Base-by-base conservation (phyloP, 2,113 vertebrate species). In the Chroicocephalus ridibundus region DNA sequence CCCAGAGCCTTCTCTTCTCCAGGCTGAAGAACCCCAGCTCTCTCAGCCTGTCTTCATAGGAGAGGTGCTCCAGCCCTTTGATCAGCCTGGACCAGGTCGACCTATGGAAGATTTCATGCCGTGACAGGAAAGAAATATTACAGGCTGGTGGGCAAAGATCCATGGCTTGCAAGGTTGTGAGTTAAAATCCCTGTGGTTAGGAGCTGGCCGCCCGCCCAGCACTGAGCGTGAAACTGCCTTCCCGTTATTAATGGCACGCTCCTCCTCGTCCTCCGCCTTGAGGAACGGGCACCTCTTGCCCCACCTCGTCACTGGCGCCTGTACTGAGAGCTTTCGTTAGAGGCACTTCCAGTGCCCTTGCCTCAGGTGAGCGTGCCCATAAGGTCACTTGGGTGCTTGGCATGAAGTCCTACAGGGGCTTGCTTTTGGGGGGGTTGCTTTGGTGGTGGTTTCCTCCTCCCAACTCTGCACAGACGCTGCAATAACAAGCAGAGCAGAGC, bases 401-500 rank as follows among this genome's bases (percentile, higher is more conserved):
- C 31, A 5, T 4, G 24, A 36, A 25, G 21, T 31, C 36, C 78
- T 13, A 1, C 1, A 18, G n/a, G 22, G 44, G 2, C 27, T 86
- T 46, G 40, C 38, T 72, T 22, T 8, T 0, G 2, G 15, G 38
- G 12, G 47, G 1, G 29, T 38, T 68, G 29, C 16, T 86, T 34
- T 57, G 61, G 47, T 7, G n/a, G 26, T 10, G 36, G 19, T 82
- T 86, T 80, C 14, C 46, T 76, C 16, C 49, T 62, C 52, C 3
- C 26, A 26, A 1, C 31, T 18, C 22, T 0, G 0, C 75, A 14
- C 27, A 27, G 42, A 27, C 0, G 0, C 65, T 36, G 58, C 1
- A 1, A 38, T 1, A 15, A 17, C 51, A 11, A 20, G 62, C 0
- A 0, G 42, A 40, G 77, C 77, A 14, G n/a, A 82, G 65, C 44